These are phyloP conservation scores for Piliocolobus tephrosceles DNA, from an alignment of 2,113 vertebrate species.

Conservation along the genomic window DNA sequence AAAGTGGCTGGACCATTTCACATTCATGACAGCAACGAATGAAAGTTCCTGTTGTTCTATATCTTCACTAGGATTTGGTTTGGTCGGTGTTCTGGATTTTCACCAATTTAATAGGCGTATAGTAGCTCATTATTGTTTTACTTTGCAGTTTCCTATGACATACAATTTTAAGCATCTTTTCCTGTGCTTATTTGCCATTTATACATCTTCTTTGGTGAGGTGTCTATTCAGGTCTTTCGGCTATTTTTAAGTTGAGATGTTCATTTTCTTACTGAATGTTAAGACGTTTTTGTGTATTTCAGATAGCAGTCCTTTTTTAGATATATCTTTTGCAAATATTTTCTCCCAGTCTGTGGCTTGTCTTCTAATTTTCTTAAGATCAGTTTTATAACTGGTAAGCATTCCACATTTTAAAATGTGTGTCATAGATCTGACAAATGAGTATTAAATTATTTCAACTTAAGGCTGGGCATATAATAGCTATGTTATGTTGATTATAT, in stretches of 20 bases:
- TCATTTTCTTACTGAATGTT: slow-evolving; percentile 19
- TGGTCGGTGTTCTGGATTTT: background rate
- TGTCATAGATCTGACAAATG: background rate
- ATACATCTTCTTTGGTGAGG: slow-evolving; percentile 6
- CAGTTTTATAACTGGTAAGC: background rate
- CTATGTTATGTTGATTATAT: background rate
- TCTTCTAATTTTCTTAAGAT: slow-evolving; percentile 11
- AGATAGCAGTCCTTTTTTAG: background rate
- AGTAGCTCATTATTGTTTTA: background rate
- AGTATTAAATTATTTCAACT: slow-evolving; percentile 31
- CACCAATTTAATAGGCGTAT: background rate
- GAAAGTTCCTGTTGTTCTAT: background rate
- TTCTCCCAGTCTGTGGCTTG: background rate
- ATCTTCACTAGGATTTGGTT: background rate
- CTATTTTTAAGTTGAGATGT: slow-evolving; percentile 17
- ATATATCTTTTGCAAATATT: background rate
- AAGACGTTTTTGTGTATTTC: slow-evolving; percentile 2
- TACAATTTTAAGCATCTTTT: background rate
- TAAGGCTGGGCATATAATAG: background rate
- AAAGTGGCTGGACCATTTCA: background rate
- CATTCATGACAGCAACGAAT: background rate
- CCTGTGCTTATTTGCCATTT: background rate
- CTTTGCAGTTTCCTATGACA: background rate
- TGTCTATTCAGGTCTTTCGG: background rate
- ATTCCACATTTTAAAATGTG: slow-evolving; percentile 6